Conservation (phyloP, 2,797 vertebrate genomes). For the Acanthis flammea region DNA sequence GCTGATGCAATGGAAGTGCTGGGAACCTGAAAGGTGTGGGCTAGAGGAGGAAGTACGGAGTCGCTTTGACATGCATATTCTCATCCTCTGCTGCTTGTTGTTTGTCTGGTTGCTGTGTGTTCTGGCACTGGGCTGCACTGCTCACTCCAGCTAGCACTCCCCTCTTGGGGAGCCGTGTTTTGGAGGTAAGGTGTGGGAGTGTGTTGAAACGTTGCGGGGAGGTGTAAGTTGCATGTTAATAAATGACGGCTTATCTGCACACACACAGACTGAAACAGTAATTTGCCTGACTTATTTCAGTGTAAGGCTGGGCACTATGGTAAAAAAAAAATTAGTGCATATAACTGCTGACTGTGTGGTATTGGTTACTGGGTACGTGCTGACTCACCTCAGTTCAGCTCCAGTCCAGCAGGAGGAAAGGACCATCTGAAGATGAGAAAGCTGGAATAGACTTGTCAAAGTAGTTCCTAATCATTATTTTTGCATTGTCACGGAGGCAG, state of each 20-base stretch:
- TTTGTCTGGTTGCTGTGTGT: slow-evolving; percentile 37
- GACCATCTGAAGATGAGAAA: not conserved
- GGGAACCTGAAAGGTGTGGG: slow-evolving; percentile 41
- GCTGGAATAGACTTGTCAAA: not conserved
- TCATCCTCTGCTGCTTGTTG: slow-evolving; percentile 3
- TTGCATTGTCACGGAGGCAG: not conserved
- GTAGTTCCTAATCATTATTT: not conserved
- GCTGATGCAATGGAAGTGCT: not conserved
- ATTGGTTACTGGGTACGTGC: not conserved
- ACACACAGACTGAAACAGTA: slow-evolving; percentile 9
- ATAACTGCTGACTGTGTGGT: slow-evolving; percentile 24
- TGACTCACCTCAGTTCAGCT: not conserved
- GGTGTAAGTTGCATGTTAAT: slow-evolving; percentile 25
- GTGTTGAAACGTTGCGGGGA: slow-evolving; percentile 2
- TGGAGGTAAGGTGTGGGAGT: slow-evolving; percentile 9
- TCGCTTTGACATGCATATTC: slow-evolving; percentile 22
- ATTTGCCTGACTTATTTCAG: slow-evolving; percentile 19
- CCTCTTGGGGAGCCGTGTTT: not conserved
- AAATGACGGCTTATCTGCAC: slow-evolving; percentile 15
- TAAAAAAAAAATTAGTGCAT: not conserved
- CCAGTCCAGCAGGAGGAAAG: not conserved
- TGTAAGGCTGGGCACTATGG: not conserved
- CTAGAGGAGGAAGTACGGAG: slow-evolving; percentile 24
- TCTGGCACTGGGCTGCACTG: slow-evolving; percentile 17
- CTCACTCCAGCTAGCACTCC: not conserved